Conservation (phyloP, 2,797 vertebrate genomes). For the Amphiprion clarkii region DNA sequence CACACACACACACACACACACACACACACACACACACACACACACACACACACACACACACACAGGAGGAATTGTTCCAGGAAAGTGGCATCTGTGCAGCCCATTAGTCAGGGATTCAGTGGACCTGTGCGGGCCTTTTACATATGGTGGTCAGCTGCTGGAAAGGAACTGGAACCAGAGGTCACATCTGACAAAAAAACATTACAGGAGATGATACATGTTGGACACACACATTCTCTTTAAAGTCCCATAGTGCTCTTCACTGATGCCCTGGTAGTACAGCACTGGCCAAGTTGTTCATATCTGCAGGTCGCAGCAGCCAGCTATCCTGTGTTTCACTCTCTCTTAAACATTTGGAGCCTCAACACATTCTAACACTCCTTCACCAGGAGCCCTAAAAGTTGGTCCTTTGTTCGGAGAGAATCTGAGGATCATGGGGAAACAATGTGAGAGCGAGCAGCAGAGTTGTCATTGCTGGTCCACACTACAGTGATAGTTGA, state of each 20-base stretch:
- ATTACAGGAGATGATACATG: conserved; percentile 60
- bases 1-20: conserved; percentile 8
- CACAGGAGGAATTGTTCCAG: conserved; percentile 71
- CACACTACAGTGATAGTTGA: conserved; percentile 38
- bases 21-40: conserved; percentile 24
- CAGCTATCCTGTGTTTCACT: conserved; percentile 9
- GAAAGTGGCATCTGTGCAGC: conserved; percentile 82
- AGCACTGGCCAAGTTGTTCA: conserved; percentile 33
- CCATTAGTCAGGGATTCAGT: conserved; percentile 73
- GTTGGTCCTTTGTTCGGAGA: conserved; percentile 35
- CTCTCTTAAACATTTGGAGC: conserved; percentile 42
- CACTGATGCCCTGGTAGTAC: conserved; percentile 22
- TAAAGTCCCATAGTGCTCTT: conserved; percentile 52
- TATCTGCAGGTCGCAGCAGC: conserved; percentile 39
- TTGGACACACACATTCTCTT: conserved; percentile 38
- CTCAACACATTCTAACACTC: conserved; percentile 27
- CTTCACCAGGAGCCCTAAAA: conserved; percentile 37
- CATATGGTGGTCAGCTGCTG: conserved; percentile 79
- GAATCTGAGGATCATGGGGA: conserved; percentile 25
- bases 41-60: conserved; percentile 29
- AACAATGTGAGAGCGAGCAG: conserved; percentile 18
- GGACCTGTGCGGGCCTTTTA: conserved; percentile 70
- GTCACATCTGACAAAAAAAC: conserved; percentile 71
- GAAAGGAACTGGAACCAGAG: conserved; percentile 70
- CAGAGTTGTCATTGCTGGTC: conserved; percentile 36